Evolutionary conservation across 2,113 vertebrate species (phyloP), one percentile per base, ranked within the genome.

Genomic region (Pseudorectes ferrugineus): DNA sequence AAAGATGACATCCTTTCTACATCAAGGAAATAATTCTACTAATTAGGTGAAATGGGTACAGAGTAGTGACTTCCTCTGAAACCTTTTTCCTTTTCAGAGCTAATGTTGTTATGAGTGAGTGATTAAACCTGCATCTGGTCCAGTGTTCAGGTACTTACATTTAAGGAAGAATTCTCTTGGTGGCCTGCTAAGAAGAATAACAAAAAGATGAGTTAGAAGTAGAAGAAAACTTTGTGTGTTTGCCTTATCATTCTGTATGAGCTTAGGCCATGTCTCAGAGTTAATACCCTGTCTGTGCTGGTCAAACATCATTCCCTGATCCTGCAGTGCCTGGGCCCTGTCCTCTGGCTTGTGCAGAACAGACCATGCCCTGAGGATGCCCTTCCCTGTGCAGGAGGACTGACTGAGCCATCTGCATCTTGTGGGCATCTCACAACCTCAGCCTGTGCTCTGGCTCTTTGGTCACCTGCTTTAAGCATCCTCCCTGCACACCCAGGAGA

Each of bases 11-110:
- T 96, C 74, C 84, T 94, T 89, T 88, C 74, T 88, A 31, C 51
- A 83, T 88, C 35, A 72, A 91, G 91, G 89, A 95, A 85, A 82
- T 83, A 72, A 94, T 80, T 89, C 42, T 82, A 8, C 40, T 95
- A 85, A 89, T 91, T 52, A 57, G 36, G 52, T 92, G 75, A 83
- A 94, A 72, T 83, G 33, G 33, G 29, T 57, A 31, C 75, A 59
- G 72, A 46, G 45, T 43, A 79, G 33, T 76, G 80, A 89, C 83
- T 87, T 96, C 65, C 92, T 91, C 49, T 77, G 14, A 58, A 79
- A 74, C 8, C 61, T 43, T 82, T 83, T 89, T 94, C 28, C 42
- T 49, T 78, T 55, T 82, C 31, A 79, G 81, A 80, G 51, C 16
- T 88, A 66, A 92, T 66, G 22, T 67, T 87, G 8, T 92, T 92